phyloP scores from a whole-genome alignment of 1,140 invertebrate genomes.

The Monochamus saltuarius region DNA sequence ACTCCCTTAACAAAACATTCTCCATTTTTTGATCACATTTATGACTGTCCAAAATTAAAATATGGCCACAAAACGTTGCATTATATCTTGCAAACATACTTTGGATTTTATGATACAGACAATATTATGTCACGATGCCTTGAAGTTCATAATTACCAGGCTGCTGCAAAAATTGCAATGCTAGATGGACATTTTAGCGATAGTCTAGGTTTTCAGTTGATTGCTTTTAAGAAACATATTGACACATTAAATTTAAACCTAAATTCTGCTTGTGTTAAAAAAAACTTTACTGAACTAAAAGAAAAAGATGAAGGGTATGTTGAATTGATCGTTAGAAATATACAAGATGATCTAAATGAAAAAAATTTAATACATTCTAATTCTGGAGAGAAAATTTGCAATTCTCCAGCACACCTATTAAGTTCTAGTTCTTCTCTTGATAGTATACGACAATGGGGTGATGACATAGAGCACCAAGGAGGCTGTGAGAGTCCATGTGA shows the following conservation, averaged over 20 bases:
- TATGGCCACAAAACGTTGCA: conserved; percentile 49
- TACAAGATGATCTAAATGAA: conserved; percentile 41
- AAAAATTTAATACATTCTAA: conserved; percentile 25
- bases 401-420: conserved; percentile 44
- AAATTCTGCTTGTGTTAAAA: conserved; percentile 29
- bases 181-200: conserved; percentile 52
- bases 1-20: too few species aligned
- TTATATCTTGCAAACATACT: conserved; percentile 48
- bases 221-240: conserved; percentile 47
- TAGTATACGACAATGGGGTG: conserved; percentile 47
- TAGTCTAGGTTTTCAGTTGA: conserved; percentile 52
- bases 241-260: conserved; percentile 35
- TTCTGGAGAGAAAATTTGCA: conserved; percentile 1
- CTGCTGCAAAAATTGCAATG: conserved; percentile 51
- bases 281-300: conserved; percentile 30
- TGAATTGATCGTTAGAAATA: conserved; percentile 37
- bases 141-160: conserved; percentile 51
- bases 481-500: conserved; percentile 49
- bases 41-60: conserved; percentile 36
- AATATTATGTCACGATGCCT: conserved; percentile 48
- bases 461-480: conserved; percentile 48
- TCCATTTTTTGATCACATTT: conserved; percentile 32
- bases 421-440: conserved; percentile 49
- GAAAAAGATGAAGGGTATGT: conserved; percentile 36
- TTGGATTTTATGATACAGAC: conserved; percentile 49